Conservation (phyloP, 92 coral and sea anemone genomes). For the Palythoa grandis region DNA sequence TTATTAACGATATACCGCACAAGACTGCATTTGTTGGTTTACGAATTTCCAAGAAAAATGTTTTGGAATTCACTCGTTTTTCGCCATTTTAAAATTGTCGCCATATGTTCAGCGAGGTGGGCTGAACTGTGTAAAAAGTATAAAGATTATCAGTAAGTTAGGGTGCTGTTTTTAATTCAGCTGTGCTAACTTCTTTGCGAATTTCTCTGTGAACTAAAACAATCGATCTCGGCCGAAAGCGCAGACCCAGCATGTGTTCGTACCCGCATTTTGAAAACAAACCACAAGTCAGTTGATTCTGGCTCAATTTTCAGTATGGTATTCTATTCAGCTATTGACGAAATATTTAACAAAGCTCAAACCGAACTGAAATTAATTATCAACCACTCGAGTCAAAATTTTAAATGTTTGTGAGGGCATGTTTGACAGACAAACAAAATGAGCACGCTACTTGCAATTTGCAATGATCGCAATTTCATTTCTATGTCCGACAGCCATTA, state of each 20-base stretch:
- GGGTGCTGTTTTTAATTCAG: slow-evolving; percentile 1
- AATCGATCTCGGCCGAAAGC: neutral
- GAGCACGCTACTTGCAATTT: neutral
- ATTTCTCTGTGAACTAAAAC: neutral
- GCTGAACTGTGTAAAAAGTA: neutral
- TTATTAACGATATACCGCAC: neutral
- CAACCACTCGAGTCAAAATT: neutral
- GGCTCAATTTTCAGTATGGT: neutral
- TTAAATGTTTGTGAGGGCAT: neutral
- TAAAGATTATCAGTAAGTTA: neutral
- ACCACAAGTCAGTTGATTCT: neutral
- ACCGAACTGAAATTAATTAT: neutral
- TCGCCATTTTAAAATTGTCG: neutral
- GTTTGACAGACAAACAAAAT: neutral
- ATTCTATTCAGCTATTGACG: neutral
- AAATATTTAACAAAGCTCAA: neutral
- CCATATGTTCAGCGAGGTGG: neutral
- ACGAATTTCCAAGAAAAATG: neutral
- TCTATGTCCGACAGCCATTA: neutral
- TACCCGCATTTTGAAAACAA: neutral
- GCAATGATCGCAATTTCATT: neutral
- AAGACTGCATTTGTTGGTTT: neutral
- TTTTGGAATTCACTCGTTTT: slow-evolving; percentile 7
- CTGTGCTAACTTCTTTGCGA: neutral
- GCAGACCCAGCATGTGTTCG: neutral